phyloP scores from a whole-genome alignment of 1,140 invertebrate species.

The Drosophila murphyi region DNA sequence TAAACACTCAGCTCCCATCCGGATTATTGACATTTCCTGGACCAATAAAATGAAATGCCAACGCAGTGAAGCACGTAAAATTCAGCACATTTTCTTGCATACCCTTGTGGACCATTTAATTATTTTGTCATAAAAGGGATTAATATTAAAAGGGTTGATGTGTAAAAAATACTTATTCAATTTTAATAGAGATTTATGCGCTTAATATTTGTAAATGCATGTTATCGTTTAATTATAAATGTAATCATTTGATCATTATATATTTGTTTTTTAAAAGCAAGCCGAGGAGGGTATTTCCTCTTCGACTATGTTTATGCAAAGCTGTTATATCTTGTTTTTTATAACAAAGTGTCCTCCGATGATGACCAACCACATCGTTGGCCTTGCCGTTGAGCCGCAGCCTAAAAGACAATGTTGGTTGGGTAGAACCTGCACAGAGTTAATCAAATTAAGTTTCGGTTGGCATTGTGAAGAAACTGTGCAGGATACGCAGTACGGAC shows the following conservation, averaged over 20 bases:
- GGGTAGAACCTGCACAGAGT: conserved; percentile 65
- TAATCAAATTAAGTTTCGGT: conserved; percentile 79
- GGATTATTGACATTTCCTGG: conserved; percentile 44
- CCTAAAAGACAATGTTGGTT: conserved; percentile 63
- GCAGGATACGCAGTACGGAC: conserved; percentile 8
- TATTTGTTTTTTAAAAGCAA: not conserved
- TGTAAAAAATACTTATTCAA: too few species aligned
- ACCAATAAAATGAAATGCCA: conserved; percentile 61
- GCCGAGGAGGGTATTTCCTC: not conserved
- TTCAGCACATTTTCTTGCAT: conserved; percentile 40
- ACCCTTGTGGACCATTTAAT: not conserved
- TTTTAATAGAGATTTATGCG: too few species aligned
- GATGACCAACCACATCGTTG: conserved; percentile 65
- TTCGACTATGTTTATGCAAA: not conserved
- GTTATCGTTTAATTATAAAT: too few species aligned
- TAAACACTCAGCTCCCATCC: conserved; percentile 43
- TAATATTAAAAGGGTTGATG: too few species aligned
- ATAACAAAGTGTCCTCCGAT: conserved; percentile 48
- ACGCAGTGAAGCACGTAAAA: conserved; percentile 67
- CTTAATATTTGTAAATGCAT: too few species aligned
- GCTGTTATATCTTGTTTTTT: conserved; percentile 31
- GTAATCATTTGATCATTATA: not conserved
- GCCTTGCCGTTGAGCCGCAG: conserved; percentile 64
- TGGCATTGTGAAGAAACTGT: conserved; percentile 57
- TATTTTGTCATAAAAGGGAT: not conserved